Evolutionary conservation across 2,797 vertebrate species (phyloP).

Genomic region (Geotrypetes seraphini): DNA sequence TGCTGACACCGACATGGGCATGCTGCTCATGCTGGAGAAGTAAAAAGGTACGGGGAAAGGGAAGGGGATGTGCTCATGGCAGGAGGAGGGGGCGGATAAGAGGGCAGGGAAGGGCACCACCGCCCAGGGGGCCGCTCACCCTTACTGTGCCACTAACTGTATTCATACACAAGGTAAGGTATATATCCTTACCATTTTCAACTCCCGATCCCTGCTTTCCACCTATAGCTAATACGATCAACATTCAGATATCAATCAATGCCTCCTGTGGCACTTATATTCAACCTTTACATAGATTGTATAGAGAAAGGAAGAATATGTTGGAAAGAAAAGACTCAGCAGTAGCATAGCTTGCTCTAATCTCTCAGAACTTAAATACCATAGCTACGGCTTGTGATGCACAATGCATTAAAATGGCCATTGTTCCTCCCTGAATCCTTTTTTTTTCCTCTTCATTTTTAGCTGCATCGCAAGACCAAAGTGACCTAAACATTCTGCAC

Average conservation of each 20-base stretch:
- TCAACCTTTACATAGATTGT: neutral
- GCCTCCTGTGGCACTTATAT: neutral
- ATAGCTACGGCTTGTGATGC: constrained; percentile 15
- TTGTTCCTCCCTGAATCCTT: constrained; percentile 7
- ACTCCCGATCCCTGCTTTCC: constrained; percentile 4
- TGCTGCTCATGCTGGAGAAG: no score
- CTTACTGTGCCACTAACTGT: no score
- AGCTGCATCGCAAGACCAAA: constrained; percentile 30
- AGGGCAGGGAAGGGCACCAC: no score
- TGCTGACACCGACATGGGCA: no score
- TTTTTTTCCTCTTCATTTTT: constrained; percentile 5
- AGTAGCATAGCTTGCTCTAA: constrained; percentile 11
- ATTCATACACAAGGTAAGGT: no score
- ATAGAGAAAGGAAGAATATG: no score
- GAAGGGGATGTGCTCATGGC: no score
- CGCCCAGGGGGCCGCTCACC: no score
- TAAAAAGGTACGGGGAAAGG: no score
- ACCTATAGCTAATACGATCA: constrained; percentile 2
- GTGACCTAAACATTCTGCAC: constrained; percentile 36
- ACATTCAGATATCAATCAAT: neutral
- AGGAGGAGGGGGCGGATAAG: no score
- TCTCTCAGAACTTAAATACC: constrained; percentile 12
- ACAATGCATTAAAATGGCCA: constrained; percentile 17
- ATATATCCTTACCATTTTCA: constrained; percentile 15
- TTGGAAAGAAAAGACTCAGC: no score